Conservation (phyloP, 2,797 vertebrate genomes). For the Labeo calbasu region DNA sequence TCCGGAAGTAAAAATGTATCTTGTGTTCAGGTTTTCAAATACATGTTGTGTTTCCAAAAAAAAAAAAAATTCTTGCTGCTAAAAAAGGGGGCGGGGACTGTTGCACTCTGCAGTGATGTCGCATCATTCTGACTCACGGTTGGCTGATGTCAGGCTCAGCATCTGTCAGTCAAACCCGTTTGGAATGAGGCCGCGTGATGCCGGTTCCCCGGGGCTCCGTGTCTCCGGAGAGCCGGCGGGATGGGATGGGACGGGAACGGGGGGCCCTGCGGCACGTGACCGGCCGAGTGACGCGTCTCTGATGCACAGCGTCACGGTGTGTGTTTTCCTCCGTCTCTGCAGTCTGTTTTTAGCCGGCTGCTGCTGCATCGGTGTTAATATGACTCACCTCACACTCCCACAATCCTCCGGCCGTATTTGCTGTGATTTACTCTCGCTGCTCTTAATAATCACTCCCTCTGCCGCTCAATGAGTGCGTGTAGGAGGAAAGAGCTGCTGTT, state of each 20-base stretch:
- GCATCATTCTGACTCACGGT: neutral
- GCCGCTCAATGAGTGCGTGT: neutral
- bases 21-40: too few relatives aligned
- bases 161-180: neutral
- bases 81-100: neutral
- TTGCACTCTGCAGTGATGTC: neutral
- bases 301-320: neutral
- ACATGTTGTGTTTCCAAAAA: too few relatives aligned
- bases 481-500: neutral
- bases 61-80: neutral
- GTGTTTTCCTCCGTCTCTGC: constrained; percentile 8
- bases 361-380: constrained; percentile 41
- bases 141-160: neutral
- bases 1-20: too few relatives aligned
- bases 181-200: neutral
- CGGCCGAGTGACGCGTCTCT: constrained; percentile 5
- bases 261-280: neutral
- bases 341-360: constrained; percentile 51
- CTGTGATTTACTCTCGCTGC: constrained; percentile 24
- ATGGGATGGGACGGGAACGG: neutral
- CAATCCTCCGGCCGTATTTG: constrained; percentile 45
- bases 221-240: neutral
- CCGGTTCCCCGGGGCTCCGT: neutral
- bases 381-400: constrained; percentile 52
- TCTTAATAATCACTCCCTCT: neutral